Conservation (phyloP, 2,113 vertebrate genomes). For the Oryctolagus cuniculus region mOryCun1.1 NC_091441.1:109913501-109914000, state of each 20-base stretch:
- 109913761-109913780: neutral
- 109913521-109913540: constrained; percentile 10
- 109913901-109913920: neutral
- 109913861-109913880: neutral
- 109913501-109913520: neutral
- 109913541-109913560: constrained; percentile 47
- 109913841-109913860: neutral
- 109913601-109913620: constrained; percentile 53
- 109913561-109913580: constrained; percentile 59
- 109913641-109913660: neutral
- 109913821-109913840: neutral
- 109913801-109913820: neutral
- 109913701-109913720: neutral
- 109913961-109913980: constrained; percentile 85
- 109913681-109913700: neutral
- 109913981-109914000: constrained; percentile 84
- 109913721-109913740: neutral
- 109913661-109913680: neutral
- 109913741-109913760: neutral
- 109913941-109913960: constrained; percentile 74
- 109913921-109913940: neutral
- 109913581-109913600: constrained; percentile 59
- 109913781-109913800: neutral
- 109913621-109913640: constrained; percentile 25
- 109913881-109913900: too few relatives aligned